A percentile compares a stretch with the other conserved stretches of the same genome.
Evolutionary conservation across 2,888 invertebrate species (phyloP).

Genomic region (Sesamia inferens): DNA sequence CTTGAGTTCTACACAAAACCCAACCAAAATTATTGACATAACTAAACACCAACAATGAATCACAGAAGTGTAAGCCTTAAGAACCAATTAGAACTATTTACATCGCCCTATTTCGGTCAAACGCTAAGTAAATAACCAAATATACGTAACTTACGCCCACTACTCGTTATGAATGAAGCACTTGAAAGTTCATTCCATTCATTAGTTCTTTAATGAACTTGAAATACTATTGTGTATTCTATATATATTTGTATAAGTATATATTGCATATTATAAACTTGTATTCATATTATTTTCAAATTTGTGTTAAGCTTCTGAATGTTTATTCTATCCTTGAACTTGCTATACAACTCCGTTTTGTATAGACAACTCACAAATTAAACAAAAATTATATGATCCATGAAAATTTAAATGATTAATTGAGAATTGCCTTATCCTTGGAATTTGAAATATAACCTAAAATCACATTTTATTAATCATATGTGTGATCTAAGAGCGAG

Average conservation of each 20-base stretch:
- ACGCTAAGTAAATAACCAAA: conserved; percentile 52
- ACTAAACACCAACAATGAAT: conserved; percentile 44
- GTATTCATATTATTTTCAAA: neutral
- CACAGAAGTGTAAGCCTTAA: conserved; percentile 46
- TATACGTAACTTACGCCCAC: conserved; percentile 57
- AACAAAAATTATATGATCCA: neutral
- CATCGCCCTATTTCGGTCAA: conserved; percentile 51
- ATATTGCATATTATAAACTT: too few relatives aligned
- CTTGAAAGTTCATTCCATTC: conserved; percentile 44
- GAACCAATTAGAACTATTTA: conserved; percentile 60
- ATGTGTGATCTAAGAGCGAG: conserved; percentile 76
- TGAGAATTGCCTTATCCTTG: conserved; percentile 12
- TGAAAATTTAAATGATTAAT: conserved; percentile 14
- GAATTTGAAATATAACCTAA: conserved; percentile 55
- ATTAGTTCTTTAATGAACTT: conserved; percentile 32
- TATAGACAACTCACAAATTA: neutral
- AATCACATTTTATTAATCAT: conserved; percentile 63
- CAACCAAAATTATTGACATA: conserved; percentile 41
- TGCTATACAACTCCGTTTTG: conserved; percentile 1
- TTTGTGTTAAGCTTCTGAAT: neutral
- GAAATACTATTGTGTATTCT: conserved; percentile 4
- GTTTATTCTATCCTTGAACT: conserved; percentile 14
- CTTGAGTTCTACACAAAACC: conserved; percentile 48
- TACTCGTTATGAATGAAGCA: conserved; percentile 54
- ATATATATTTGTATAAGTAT: too few relatives aligned